Evolutionary conservation across 2,113 vertebrate species (phyloP).

Genomic region (Grallaria varia): DNA sequence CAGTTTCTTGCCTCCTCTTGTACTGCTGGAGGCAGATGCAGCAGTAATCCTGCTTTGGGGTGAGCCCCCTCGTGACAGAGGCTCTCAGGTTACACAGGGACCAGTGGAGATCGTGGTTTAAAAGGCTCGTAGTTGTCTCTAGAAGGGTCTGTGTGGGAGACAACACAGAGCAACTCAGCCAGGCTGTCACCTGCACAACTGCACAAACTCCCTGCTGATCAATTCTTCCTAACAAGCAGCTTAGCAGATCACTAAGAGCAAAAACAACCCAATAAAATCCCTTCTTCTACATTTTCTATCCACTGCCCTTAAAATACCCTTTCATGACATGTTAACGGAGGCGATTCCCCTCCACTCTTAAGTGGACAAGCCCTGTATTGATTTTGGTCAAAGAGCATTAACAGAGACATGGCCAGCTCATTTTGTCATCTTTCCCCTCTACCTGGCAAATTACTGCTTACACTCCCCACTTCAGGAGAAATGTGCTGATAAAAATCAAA

Average conservation of each 20-base stretch:
- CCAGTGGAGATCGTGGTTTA: conserved; percentile 98
- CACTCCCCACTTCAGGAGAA: neutral
- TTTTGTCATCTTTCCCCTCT: neutral
- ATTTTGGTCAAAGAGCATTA: neutral
- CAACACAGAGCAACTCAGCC: neutral
- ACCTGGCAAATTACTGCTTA: neutral
- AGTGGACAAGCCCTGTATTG: neutral
- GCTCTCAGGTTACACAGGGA: conserved; percentile 91
- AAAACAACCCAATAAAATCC: conserved; percentile 4
- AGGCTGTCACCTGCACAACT: neutral
- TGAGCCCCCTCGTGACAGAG: conserved; percentile 87
- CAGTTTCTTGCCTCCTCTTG: conserved; percentile 86
- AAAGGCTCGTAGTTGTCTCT: conserved; percentile 91
- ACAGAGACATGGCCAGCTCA: neutral
- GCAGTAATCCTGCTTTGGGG: conserved; percentile 93
- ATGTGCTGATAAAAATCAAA: neutral
- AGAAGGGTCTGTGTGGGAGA: conserved; percentile 83
- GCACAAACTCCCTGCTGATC: neutral
- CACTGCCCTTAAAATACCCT: neutral
- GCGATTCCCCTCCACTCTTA: neutral
- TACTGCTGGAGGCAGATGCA: conserved; percentile 95
- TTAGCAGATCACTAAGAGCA: neutral
- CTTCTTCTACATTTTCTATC: neutral
- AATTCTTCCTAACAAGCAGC: neutral
- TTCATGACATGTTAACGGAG: neutral